Conservation (phyloP, 2,797 vertebrate species). For the Podargus strigoides region DNA sequence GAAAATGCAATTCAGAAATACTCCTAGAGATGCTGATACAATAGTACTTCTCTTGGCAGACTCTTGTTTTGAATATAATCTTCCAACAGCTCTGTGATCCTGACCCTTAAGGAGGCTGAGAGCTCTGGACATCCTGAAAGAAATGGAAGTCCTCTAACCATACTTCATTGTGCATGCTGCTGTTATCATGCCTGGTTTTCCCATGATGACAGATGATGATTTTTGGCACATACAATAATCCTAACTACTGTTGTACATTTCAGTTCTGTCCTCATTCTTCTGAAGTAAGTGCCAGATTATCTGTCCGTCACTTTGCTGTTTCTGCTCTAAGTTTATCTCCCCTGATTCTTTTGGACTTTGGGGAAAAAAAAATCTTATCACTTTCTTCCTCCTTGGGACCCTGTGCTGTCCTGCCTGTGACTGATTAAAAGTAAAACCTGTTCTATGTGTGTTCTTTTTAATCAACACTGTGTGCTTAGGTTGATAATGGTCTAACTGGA, state of each 20-base stretch:
- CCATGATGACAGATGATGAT: not conserved
- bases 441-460: not conserved
- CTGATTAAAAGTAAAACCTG: not conserved
- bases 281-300: not conserved
- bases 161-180: not conserved
- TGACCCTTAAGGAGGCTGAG: not conserved
- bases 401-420: not conserved
- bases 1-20: conserved; percentile 1
- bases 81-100: not conserved
- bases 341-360: not conserved
- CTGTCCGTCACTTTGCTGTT: not conserved
- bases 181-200: not conserved
- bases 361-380: not conserved
- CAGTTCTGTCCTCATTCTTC: not conserved
- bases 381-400: not conserved
- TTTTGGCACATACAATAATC: not conserved
- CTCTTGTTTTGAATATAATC: not conserved
- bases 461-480: not conserved
- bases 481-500: not conserved
- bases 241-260: not conserved
- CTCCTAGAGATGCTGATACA: not conserved
- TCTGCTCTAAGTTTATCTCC: not conserved
- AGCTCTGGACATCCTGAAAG: not conserved
- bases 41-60: not conserved
- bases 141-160: not conserved